Evolutionary conservation across 2,113 vertebrate genomes (phyloP).

Genomic region (Hemibagrus wyckioides): DNA sequence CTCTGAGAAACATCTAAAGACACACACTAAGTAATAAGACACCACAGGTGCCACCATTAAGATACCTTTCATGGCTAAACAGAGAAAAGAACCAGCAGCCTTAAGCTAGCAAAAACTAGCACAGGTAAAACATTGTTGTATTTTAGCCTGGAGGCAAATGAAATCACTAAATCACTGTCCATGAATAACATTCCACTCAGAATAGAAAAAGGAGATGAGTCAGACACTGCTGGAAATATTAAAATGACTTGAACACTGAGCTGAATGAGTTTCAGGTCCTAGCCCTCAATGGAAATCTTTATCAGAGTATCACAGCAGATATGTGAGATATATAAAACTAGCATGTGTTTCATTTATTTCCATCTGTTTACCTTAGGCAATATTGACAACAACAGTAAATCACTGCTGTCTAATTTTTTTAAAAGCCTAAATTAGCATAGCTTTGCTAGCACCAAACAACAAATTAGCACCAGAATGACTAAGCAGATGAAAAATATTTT

Average conservation of each 20-base stretch:
- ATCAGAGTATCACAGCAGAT: not conserved
- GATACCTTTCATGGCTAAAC: not conserved
- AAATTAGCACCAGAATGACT: not conserved
- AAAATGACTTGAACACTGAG: not conserved
- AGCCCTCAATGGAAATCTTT: not conserved
- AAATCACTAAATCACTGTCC: not conserved
- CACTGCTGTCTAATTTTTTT: not conserved
- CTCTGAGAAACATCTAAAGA: not conserved
- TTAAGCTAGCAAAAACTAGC: not conserved
- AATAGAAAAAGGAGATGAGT: slow-evolving; percentile 9
- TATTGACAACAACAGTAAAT: not conserved
- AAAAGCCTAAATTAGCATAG: not conserved
- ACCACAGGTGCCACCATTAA: not conserved
- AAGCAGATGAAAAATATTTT: not conserved
- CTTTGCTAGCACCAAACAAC: not conserved
- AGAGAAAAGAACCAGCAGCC: not conserved
- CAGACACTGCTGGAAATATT: slow-evolving; percentile 15
- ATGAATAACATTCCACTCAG: not conserved
- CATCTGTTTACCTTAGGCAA: not conserved
- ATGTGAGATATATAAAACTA: not conserved
- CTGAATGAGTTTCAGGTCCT: slow-evolving; percentile 12
- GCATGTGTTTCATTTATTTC: not conserved
- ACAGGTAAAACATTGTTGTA: not conserved
- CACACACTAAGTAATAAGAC: not conserved
- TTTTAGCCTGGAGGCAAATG: not conserved